Percentiles rank a stretch among this genome's conserved stretches.
Conservation (phyloP, 2,888 invertebrate genomes). For the Micropterix aruncella region DNA sequence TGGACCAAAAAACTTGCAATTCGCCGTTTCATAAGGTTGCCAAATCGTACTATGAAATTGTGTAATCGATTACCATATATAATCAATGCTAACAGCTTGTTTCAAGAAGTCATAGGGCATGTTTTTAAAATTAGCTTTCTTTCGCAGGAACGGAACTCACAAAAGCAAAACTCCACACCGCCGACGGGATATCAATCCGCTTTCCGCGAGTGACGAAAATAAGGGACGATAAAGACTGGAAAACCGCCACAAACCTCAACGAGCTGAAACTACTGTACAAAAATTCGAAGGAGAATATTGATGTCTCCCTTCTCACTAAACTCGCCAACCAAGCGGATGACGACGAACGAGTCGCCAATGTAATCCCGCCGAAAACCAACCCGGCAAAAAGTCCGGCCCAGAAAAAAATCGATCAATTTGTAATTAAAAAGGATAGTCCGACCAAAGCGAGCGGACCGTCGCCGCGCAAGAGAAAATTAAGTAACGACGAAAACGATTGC, state of each 20-base stretch:
- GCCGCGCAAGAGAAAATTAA: neutral
- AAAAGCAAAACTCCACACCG: slow-evolving; percentile 74
- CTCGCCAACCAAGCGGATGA: slow-evolving; percentile 20
- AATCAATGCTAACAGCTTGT: too few relatives aligned
- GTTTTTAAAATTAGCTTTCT: slow-evolving; percentile 2
- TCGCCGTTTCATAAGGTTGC: too few relatives aligned
- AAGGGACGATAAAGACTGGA: slow-evolving; percentile 73
- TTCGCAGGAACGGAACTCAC: slow-evolving; percentile 58
- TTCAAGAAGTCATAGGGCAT: too few relatives aligned
- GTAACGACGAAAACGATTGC: neutral
- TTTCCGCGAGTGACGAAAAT: slow-evolving; percentile 82
- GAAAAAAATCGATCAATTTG: slow-evolving; percentile 10
- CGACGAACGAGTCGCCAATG: slow-evolving; percentile 3
- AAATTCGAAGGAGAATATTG: slow-evolving; percentile 51
- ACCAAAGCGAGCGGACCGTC: neutral
- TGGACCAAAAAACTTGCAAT: too few relatives aligned
- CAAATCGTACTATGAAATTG: too few relatives aligned
- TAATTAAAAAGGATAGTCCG: slow-evolving; percentile 5
- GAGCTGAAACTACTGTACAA: slow-evolving; percentile 56
- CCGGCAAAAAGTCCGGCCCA: neutral
- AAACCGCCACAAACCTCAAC: slow-evolving; percentile 65
- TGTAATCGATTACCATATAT: too few relatives aligned
- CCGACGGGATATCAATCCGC: slow-evolving; percentile 84
- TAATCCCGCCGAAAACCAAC: neutral
- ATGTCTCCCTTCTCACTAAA: slow-evolving; percentile 40